Conservation (phyloP, 2,888 invertebrate genomes). For the Drosophila histrio region DNA sequence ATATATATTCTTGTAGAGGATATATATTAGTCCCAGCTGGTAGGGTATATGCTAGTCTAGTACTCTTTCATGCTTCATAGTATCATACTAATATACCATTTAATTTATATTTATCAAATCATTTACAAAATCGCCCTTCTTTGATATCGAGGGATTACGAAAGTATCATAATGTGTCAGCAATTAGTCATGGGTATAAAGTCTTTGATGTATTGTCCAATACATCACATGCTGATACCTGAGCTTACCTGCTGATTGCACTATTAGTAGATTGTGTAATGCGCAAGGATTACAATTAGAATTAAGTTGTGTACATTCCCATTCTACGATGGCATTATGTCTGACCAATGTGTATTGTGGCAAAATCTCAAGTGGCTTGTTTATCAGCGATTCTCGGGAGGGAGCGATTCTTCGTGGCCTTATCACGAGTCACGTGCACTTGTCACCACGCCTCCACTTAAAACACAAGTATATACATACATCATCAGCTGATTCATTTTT, state of each 20-base stretch:
- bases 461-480: not conserved
- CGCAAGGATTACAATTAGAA: conserved; percentile 43
- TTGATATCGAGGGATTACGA: not conserved
- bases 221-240: not conserved
- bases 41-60: not conserved
- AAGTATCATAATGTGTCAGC: not conserved
- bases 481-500: conserved; percentile 47
- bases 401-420: conserved; percentile 33
- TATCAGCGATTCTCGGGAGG: conserved; percentile 51
- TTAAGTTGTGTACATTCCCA: not conserved
- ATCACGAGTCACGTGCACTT: conserved; percentile 63
- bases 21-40: not conserved
- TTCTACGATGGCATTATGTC: conserved; percentile 33
- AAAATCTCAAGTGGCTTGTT: conserved; percentile 62
- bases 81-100: not conserved
- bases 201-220: not conserved
- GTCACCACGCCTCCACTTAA: conserved; percentile 18
- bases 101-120: not conserved
- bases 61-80: not conserved
- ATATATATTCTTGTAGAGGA: not conserved
- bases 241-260: conserved; percentile 2
- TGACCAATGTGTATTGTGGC: conserved; percentile 17
- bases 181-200: not conserved
- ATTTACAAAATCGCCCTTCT: not conserved
- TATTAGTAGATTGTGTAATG: conserved; percentile 14